These are phyloP conservation scores for Crenuchus spilurus DNA, from an alignment of 2,797 vertebrate species.

Conservation along the genomic window DNA sequence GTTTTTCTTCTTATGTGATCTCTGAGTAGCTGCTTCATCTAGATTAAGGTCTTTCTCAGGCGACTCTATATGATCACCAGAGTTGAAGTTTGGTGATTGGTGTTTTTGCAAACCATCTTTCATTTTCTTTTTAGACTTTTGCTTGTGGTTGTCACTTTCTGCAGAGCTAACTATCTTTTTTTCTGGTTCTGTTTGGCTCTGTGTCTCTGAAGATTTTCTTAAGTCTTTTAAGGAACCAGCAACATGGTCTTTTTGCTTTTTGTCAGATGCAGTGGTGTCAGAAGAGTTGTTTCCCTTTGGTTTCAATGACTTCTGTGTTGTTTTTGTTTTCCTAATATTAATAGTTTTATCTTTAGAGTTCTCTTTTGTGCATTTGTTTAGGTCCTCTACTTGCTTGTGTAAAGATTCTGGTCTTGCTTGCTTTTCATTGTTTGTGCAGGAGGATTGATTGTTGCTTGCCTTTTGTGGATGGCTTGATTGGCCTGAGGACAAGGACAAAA, in stretches of 20 bases:
- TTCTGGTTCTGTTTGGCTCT: conserved; percentile 46
- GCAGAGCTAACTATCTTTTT: conserved; percentile 64
- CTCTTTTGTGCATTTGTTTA: conserved; percentile 27
- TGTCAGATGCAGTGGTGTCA: conserved; percentile 58
- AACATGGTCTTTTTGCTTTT: conserved; percentile 55
- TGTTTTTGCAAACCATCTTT: conserved; percentile 51
- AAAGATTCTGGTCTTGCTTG: conserved; percentile 26
- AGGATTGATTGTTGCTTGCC: conserved; percentile 52
- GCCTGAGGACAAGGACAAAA: conserved; percentile 74
- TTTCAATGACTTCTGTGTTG: conserved; percentile 20
- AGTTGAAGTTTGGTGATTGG: conserved; percentile 54
- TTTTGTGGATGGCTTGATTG: conserved; percentile 47
- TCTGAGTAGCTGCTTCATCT: conserved; percentile 48
- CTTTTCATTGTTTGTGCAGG: conserved; percentile 43
- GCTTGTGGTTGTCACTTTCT: conserved; percentile 60
- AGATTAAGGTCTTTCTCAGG: conserved; percentile 54
- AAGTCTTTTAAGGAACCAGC: conserved; percentile 47
- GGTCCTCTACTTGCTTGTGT: conserved; percentile 21
- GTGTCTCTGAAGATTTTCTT: conserved; percentile 60
- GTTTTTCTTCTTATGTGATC: conserved; percentile 62
- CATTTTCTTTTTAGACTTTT: conserved; percentile 58
- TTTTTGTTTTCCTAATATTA: conserved; percentile 52
- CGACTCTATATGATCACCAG: conserved; percentile 45
- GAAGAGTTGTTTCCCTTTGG: conserved; percentile 55
- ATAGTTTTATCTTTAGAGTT: conserved; percentile 34